Evolutionary conservation across 2,113 vertebrate species (phyloP).

Genomic region (Mormoops blainvillei): DNA sequence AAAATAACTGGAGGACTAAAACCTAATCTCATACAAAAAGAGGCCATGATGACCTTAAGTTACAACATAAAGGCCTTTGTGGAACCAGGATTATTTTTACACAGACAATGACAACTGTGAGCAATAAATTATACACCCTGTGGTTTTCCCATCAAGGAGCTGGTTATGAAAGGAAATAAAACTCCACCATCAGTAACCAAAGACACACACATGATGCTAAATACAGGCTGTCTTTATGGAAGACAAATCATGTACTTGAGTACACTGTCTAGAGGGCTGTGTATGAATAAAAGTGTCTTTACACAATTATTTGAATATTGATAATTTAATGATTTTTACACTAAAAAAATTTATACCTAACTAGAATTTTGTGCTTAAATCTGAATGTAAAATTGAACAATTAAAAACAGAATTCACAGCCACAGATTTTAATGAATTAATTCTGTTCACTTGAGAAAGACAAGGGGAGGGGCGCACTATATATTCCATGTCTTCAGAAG

Average conservation of each 20-base stretch:
- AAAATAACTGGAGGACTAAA: slow-evolving; percentile 57
- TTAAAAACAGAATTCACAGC: slow-evolving; percentile 67
- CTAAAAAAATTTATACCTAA: slow-evolving; percentile 65
- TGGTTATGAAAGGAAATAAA: slow-evolving; percentile 51
- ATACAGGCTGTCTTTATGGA: slow-evolving; percentile 35
- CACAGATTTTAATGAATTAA: slow-evolving; percentile 58
- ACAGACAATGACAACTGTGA: slow-evolving; percentile 20
- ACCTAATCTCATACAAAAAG: slow-evolving; percentile 21
- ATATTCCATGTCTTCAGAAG: slow-evolving; percentile 50
- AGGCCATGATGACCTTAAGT: slow-evolving; percentile 17
- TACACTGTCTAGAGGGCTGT: not conserved
- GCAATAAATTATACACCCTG: slow-evolving; percentile 36
- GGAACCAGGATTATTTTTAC: slow-evolving; percentile 44
- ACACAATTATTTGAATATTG: slow-evolving; percentile 65
- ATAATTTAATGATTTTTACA: slow-evolving; percentile 63
- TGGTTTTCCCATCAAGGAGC: slow-evolving; percentile 31
- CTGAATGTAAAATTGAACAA: slow-evolving; percentile 67
- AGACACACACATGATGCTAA: slow-evolving; percentile 7
- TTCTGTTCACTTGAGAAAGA: slow-evolving; percentile 27
- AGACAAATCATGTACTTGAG: slow-evolving; percentile 41
- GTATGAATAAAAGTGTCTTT: slow-evolving; percentile 62
- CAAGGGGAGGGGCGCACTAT: not conserved
- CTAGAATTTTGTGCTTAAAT: slow-evolving; percentile 59
- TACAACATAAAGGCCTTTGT: slow-evolving; percentile 35
- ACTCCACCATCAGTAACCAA: not conserved